phyloP scores from a whole-genome alignment of 2,113 vertebrate genomes.

The Arenaria interpres region DNA sequence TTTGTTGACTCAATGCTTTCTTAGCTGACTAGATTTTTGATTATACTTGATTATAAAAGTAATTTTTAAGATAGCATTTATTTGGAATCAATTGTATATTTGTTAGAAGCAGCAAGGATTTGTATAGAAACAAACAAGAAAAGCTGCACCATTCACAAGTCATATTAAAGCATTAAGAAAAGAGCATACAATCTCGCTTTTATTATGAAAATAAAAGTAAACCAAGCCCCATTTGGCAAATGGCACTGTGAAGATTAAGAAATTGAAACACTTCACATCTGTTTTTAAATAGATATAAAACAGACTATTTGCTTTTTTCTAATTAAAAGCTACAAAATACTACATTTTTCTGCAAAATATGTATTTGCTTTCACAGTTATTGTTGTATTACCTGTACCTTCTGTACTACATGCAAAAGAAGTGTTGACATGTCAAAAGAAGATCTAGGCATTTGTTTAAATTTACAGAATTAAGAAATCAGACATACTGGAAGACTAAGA shows the following conservation, averaged over 20 bases:
- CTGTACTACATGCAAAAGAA: not conserved
- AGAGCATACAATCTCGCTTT: not conserved
- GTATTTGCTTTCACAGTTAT: not conserved
- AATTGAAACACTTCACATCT: not conserved
- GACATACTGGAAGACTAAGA: not conserved
- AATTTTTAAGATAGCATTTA: not conserved
- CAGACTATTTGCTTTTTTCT: not conserved
- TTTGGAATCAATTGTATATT: not conserved
- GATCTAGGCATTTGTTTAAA: not conserved
- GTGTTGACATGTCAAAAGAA: not conserved
- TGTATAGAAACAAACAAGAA: not conserved
- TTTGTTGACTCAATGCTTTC: not conserved
- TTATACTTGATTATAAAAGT: not conserved
- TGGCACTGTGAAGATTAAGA: not conserved
- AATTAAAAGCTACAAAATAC: not conserved
- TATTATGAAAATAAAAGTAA: not conserved
- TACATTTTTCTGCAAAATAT: not conserved
- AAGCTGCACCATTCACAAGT: not conserved
- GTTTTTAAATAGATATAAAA: not conserved
- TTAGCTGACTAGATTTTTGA: not conserved
- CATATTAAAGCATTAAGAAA: not conserved
- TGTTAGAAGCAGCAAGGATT: not conserved
- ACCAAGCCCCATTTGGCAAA: not conserved
- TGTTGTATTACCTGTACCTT: not conserved
- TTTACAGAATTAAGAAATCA: not conserved